These are phyloP conservation scores for Gallinago media DNA, from an alignment of 2,113 vertebrate genomes.

Conservation along the genomic window DNA sequence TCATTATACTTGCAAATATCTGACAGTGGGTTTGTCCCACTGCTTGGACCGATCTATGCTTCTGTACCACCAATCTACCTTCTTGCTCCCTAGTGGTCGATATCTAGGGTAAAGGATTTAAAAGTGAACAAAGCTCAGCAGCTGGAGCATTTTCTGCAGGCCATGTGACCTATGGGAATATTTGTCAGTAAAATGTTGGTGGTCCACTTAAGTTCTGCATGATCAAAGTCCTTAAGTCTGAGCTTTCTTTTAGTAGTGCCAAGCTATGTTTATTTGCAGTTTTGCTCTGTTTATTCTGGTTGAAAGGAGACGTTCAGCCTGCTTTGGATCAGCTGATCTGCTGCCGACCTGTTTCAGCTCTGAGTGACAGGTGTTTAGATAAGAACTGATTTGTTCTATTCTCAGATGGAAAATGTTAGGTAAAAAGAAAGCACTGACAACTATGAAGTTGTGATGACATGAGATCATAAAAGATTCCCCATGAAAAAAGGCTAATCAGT, in stretches of 20 bases:
- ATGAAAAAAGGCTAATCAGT: background rate
- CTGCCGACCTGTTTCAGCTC: background rate
- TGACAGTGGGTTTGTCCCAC: background rate
- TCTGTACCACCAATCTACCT: background rate
- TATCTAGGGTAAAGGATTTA: background rate
- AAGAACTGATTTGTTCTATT: slow-evolving; percentile 14
- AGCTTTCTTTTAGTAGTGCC: slow-evolving; percentile 44
- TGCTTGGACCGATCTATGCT: background rate
- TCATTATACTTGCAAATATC: background rate
- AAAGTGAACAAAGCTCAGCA: slow-evolving; percentile 9
- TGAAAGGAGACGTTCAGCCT: slow-evolving; percentile 48
- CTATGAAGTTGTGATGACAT: background rate
- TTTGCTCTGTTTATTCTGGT: slow-evolving; percentile 66
- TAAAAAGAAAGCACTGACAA: slow-evolving; percentile 3
- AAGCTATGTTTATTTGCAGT: slow-evolving; percentile 69
- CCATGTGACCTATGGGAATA: background rate
- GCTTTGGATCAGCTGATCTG: slow-evolving; percentile 51
- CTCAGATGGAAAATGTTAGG: slow-evolving; percentile 43
- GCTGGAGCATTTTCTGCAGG: slow-evolving; percentile 40
- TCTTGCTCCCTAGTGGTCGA: background rate
- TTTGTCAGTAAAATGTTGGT: slow-evolving; percentile 60
- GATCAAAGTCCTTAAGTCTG: slow-evolving; percentile 61
- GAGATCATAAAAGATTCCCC: background rate
- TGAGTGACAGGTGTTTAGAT: slow-evolving; percentile 73
- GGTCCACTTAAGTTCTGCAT: slow-evolving; percentile 54